These are phyloP conservation scores for Amphipyra berbera DNA, from an alignment of 2,888 invertebrate genomes.

Conservation along the genomic window DNA sequence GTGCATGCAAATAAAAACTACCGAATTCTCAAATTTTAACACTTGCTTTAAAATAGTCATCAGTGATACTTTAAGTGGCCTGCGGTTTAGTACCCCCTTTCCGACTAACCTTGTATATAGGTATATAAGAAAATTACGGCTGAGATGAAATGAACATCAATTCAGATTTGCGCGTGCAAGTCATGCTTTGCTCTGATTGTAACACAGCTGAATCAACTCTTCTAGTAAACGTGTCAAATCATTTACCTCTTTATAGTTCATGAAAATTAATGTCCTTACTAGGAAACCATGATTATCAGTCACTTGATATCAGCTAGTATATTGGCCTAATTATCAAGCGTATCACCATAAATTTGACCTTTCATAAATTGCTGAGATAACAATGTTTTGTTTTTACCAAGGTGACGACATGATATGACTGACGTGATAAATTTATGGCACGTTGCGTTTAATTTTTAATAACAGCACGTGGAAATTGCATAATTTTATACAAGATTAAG, in stretches of 20 bases:
- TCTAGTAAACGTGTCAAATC: background rate
- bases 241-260: background rate
- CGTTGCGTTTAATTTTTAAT: background rate
- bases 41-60: too few relatives aligned
- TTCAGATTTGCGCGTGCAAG: too few relatives aligned
- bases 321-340: slow-evolving; percentile 6
- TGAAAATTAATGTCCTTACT: background rate
- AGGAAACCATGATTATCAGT: slow-evolving; percentile 11
- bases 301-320: slow-evolving; percentile 8
- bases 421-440: slow-evolving; percentile 24
- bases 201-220: background rate
- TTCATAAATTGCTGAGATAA: slow-evolving; percentile 33
- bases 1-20: too few relatives aligned
- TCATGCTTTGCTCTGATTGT: background rate
- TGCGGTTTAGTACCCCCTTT: too few relatives aligned
- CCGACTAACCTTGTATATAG: too few relatives aligned
- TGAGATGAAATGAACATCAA: too few relatives aligned
- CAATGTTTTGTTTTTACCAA: slow-evolving; percentile 28
- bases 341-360: slow-evolving; percentile 26
- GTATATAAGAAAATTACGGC: too few relatives aligned
- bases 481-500: background rate
- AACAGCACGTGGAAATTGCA: background rate
- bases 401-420: background rate
- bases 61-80: too few relatives aligned
- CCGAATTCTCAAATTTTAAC: too few relatives aligned